phyloP scores from a whole-genome alignment of 2,113 vertebrate species.

The Apteryx owenii region DNA sequence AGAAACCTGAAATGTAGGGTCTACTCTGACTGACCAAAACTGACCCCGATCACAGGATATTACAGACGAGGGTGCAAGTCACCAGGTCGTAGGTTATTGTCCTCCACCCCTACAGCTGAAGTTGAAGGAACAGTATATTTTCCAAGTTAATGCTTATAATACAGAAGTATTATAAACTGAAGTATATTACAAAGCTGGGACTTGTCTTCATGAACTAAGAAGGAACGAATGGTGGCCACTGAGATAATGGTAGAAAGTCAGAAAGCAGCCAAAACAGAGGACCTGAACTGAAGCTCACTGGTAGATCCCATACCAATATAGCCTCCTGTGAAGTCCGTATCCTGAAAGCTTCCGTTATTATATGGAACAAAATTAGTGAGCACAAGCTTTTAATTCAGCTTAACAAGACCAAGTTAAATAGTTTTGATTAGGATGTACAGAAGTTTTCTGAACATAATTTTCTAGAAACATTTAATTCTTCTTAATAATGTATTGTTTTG shows the following conservation, averaged over 20 bases:
- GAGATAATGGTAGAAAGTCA: neutral
- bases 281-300: neutral
- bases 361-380: neutral
- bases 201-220: neutral
- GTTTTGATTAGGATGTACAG: neutral
- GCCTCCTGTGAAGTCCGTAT: neutral
- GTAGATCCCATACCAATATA: neutral
- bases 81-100: neutral
- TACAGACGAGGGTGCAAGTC: neutral
- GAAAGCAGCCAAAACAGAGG: neutral
- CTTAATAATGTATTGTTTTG: neutral
- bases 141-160: neutral
- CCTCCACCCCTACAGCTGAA: neutral
- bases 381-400: neutral
- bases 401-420: neutral
- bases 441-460: neutral
- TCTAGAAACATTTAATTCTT: neutral
- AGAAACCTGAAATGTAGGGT: neutral
- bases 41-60: neutral
- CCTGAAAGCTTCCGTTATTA: neutral
- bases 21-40: neutral
- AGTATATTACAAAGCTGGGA: neutral
- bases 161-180: neutral
- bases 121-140: neutral
- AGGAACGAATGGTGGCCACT: neutral